Conservation (phyloP, 2,888 invertebrate species). For the Magallana nippona region DNA sequence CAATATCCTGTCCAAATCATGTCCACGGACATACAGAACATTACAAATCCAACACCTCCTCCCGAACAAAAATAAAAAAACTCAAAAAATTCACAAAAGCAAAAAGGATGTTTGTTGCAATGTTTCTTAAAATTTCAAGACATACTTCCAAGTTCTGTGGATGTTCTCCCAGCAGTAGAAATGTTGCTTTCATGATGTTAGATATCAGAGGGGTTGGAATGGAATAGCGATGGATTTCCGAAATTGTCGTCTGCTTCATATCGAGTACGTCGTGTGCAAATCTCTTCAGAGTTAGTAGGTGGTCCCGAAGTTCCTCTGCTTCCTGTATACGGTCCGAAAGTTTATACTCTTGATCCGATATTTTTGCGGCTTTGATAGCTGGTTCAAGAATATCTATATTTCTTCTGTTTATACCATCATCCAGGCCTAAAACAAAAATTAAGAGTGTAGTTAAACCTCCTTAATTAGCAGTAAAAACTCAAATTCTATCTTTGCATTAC, state of each 20-base stretch:
- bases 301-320: slow-evolving; percentile 61
- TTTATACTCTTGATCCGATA: slow-evolving; percentile 54
- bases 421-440: slow-evolving; percentile 49
- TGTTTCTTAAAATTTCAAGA: not conserved
- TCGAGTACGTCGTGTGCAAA: slow-evolving; percentile 63
- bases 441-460: no score
- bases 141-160: slow-evolving; percentile 49
- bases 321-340: slow-evolving; percentile 57
- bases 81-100: no score
- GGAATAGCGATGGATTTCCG: slow-evolving; percentile 62
- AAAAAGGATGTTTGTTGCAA: no score
- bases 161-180: slow-evolving; percentile 60
- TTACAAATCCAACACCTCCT: no score
- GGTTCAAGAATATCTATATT: slow-evolving; percentile 56
- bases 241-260: slow-evolving; percentile 63
- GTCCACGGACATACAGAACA: no score
- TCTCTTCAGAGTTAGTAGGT: slow-evolving; percentile 57
- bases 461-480: no score
- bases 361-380: slow-evolving; percentile 53
- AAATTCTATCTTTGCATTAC: not conserved
- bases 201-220: slow-evolving; percentile 52
- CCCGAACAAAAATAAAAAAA: no score
- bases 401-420: slow-evolving; percentile 58
- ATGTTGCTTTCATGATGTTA: slow-evolving; percentile 60
- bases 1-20: no score